phyloP scores from a whole-genome alignment of 2,113 vertebrate genomes.

The Philantomba maxwellii region DNA sequence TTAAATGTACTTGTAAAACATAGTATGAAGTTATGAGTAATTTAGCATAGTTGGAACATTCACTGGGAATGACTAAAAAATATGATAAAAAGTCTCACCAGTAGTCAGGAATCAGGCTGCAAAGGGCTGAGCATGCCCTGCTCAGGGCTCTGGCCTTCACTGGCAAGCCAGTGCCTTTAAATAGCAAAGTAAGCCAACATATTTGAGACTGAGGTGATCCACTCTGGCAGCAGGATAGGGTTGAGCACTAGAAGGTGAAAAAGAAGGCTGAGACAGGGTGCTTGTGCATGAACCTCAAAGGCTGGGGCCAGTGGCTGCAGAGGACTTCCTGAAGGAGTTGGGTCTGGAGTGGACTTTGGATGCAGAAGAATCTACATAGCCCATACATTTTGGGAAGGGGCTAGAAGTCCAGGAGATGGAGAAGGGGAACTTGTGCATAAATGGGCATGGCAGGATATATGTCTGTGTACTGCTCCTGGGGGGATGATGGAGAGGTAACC shows the following conservation, averaged over 20 bases:
- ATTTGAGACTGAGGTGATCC: neutral
- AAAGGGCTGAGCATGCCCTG: neutral
- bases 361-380: neutral
- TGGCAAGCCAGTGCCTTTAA: neutral
- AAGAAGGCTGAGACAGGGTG: neutral
- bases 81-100: neutral
- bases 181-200: neutral
- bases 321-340: neutral
- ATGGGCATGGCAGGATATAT: accelerated
- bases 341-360: neutral
- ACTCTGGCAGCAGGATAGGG: neutral
- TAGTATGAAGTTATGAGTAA: neutral
- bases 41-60: neutral
- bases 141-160: neutral
- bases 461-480: accelerated
- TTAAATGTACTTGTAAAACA: neutral
- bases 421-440: neutral
- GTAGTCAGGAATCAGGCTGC: neutral
- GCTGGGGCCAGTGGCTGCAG: neutral
- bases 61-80: neutral
- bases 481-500: neutral
- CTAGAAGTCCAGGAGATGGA: neutral
- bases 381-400: neutral
- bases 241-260: neutral
- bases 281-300: neutral